Evolutionary conservation across 1,140 invertebrate species (phyloP).

Genomic region (Drosophila simulans): DNA sequence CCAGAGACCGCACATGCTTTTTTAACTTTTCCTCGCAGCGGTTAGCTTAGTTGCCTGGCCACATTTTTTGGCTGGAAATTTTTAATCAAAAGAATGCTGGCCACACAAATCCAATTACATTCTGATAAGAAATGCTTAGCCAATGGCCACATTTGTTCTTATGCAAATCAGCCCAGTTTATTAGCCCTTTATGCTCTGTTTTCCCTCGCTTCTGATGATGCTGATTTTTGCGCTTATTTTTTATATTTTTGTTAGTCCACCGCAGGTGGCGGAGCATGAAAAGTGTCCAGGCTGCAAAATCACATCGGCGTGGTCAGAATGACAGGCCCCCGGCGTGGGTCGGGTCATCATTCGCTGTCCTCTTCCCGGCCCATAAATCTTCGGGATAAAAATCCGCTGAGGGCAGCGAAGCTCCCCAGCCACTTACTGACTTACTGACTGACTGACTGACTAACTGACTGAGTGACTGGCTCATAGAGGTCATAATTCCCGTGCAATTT

Average conservation of each 20-base stretch:
- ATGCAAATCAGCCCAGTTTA: conserved; percentile 77
- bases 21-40: conserved; percentile 35
- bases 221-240: conserved; percentile 7
- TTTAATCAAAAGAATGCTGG: conserved; percentile 70
- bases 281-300: conserved; percentile 69
- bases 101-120: conserved; percentile 69
- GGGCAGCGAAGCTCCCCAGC: conserved; percentile 41
- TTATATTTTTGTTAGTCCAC: conserved; percentile 39
- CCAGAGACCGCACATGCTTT: conserved; percentile 56
- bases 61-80: conserved; percentile 43
- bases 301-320: conserved; percentile 23
- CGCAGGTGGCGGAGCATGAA: conserved; percentile 78
- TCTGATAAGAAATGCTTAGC: conserved; percentile 67
- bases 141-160: conserved; percentile 64
- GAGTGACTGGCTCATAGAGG: conserved; percentile 63
- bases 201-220: conserved; percentile 1
- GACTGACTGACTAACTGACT: conserved; percentile 20
- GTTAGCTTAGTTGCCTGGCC: conserved; percentile 20
- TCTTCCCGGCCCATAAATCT: conserved; percentile 72
- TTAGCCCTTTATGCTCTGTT: conserved; percentile 62
- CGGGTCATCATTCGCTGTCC: conserved; percentile 76
- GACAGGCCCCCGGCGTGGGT: conserved; percentile 25
- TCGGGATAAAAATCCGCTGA: conserved; percentile 74
- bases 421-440: conserved; percentile 34
- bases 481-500: conserved; percentile 77